Evolutionary conservation across 2,888 invertebrate genomes (phyloP).

Genomic region (Caenorhabditis virilis): DNA sequence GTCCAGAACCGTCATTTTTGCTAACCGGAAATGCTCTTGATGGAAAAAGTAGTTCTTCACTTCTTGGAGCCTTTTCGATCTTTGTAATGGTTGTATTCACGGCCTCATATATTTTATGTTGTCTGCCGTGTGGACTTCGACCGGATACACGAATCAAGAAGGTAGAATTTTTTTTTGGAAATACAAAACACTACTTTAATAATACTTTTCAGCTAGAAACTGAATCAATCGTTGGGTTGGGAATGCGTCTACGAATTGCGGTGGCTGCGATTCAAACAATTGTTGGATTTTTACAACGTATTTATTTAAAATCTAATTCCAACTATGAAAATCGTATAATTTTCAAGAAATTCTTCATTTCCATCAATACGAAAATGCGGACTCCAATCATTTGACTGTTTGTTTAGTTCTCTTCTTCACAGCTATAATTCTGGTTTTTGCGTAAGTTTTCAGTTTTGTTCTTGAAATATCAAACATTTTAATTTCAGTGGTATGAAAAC

Average conservation of each 20-base stretch:
- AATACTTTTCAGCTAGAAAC: constrained; percentile 17
- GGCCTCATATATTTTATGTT: constrained; percentile 36
- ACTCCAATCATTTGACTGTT: constrained; percentile 3
- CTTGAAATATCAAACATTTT: not conserved
- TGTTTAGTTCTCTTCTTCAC: constrained; percentile 17
- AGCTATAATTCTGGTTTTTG: constrained; percentile 7
- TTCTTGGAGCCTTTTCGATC: constrained; percentile 6
- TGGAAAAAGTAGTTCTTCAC: constrained; percentile 12
- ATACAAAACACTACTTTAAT: not conserved
- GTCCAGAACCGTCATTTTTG: constrained; percentile 14
- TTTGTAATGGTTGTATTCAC: constrained; percentile 39
- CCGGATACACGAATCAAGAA: constrained; percentile 45
- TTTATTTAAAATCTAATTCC: too few species aligned
- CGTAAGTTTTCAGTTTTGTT: constrained; percentile 6
- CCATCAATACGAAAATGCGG: not conserved
- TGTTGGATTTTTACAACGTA: constrained; percentile 39
- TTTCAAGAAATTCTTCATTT: constrained; percentile 1
- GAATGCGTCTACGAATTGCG: constrained; percentile 18
- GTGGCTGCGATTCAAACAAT: constrained; percentile 26
- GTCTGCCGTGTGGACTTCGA: constrained; percentile 31
- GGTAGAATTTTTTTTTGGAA: constrained; percentile 5
- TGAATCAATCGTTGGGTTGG: constrained; percentile 24
- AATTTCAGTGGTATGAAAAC: constrained; percentile 17
- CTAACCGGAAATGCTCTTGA: constrained; percentile 10
- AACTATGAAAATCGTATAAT: not conserved